Percentiles rank a stretch among this genome's conserved stretches.
These are phyloP conservation scores for Phragmatobia fuliginosa DNA, from an alignment of 2,888 invertebrate genomes.

Conservation along the genomic window DNA sequence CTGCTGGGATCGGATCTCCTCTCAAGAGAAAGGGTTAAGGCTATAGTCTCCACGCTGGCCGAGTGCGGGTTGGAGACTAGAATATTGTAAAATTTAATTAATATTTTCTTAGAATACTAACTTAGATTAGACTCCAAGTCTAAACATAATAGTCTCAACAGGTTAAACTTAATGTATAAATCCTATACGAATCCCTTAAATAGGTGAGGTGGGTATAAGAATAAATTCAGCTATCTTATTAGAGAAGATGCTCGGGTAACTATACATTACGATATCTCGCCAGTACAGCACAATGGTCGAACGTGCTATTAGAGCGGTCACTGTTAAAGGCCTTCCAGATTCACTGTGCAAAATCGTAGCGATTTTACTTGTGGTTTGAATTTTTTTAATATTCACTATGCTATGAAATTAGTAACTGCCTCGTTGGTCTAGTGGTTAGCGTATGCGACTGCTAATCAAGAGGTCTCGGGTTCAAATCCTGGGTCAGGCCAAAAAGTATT, in stretches of 20 bases:
- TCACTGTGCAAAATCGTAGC: not conserved
- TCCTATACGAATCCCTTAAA: not conserved
- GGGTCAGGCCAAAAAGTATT: too few relatives aligned
- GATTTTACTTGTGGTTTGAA: not conserved
- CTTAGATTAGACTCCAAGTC: too few relatives aligned
- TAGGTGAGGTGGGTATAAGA: conserved; percentile 20
- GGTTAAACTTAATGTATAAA: not conserved
- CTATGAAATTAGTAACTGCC: too few relatives aligned
- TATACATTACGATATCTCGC: conserved; percentile 49
- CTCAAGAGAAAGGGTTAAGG: too few relatives aligned
- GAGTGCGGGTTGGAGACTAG: too few relatives aligned
- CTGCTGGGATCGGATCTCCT: too few relatives aligned
- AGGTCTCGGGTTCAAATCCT: too few relatives aligned
- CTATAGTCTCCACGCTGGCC: too few relatives aligned
- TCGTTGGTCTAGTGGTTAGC: too few relatives aligned
- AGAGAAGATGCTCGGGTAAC: conserved; percentile 42
- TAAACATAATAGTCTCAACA: not conserved
- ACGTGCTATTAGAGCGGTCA: conserved; percentile 50
- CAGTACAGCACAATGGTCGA: conserved; percentile 47
- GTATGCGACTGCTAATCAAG: too few relatives aligned
- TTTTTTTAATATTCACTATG: not conserved
- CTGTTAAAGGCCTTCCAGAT: conserved; percentile 24
- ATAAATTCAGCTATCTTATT: conserved; percentile 52
- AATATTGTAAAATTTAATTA: too few relatives aligned
- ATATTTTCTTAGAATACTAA: too few relatives aligned